A percentile compares a stretch with the other conserved stretches of the same genome.
These are phyloP conservation scores for Heterodera schachtii DNA, from an alignment of 1,140 invertebrate genomes.

Conservation along the genomic window DNA sequence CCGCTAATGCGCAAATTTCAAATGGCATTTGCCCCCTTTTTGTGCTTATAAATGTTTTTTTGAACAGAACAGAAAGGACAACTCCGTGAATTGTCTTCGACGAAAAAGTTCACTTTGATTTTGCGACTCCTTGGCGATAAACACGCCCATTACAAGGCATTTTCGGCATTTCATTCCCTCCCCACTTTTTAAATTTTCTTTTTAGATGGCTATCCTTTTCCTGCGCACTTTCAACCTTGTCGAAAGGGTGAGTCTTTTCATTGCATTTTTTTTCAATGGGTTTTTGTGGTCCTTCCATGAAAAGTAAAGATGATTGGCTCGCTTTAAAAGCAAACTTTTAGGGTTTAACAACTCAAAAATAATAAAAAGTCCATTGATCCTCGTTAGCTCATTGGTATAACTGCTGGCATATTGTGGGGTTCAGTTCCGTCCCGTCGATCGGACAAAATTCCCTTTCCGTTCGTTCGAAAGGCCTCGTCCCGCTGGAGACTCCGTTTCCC, in stretches of 20 bases:
- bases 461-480: no score
- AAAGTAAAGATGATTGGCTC: no score
- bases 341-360: no score
- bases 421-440: no score
- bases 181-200: background rate
- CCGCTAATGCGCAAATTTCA: background rate
- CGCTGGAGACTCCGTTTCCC: no score
- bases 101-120: slow-evolving; percentile 22
- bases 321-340: no score
- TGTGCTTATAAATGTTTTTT: background rate
- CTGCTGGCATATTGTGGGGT: no score
- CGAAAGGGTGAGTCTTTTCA: slow-evolving; percentile 19
- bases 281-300: no score
- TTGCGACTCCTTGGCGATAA: slow-evolving; percentile 24
- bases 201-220: slow-evolving; percentile 26
- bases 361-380: no score
- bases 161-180: background rate
- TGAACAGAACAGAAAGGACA: slow-evolving; percentile 22
- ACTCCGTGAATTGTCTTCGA: slow-evolving; percentile 10
- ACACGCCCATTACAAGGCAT: slow-evolving; percentile 19
- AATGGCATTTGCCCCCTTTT: slow-evolving; percentile 5
- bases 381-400: no score
- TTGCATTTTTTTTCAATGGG: background rate
- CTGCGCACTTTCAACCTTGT: slow-evolving; percentile 28
- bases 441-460: no score